Evolutionary conservation across 1,140 invertebrate genomes (phyloP).

Genomic region (Drusus annulatus): DNA sequence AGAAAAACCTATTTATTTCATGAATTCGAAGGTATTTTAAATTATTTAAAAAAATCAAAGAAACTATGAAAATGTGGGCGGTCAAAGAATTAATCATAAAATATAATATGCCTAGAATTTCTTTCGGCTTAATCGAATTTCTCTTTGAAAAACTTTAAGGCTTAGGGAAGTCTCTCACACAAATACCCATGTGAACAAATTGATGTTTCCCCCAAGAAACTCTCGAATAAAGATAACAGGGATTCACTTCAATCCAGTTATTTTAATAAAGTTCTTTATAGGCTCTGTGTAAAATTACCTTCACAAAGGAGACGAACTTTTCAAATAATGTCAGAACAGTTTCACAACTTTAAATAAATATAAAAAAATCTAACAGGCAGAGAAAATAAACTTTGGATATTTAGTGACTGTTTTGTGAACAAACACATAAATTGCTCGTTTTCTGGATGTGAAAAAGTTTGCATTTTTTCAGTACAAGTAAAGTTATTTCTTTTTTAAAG

Average conservation of each 20-base stretch:
- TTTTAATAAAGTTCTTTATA: conserved; percentile 39
- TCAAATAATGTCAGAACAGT: conserved; percentile 27
- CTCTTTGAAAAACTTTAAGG: neutral
- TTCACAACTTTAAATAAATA: conserved; percentile 13
- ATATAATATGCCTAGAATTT: neutral
- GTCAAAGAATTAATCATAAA: no score
- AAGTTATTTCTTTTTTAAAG: no score
- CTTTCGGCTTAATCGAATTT: conserved; percentile 20
- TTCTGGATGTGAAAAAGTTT: no score
- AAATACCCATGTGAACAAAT: conserved; percentile 38
- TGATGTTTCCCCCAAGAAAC: conserved; percentile 11
- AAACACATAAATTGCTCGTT: no score
- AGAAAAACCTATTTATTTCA: no score
- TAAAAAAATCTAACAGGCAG: neutral
- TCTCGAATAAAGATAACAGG: conserved; percentile 35
- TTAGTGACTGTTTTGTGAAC: no score
- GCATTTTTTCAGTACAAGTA: no score
- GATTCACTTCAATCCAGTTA: conserved; percentile 24
- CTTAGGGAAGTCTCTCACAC: neutral
- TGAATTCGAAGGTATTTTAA: no score
- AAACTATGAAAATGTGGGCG: no score
- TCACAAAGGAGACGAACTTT: conserved; percentile 17
- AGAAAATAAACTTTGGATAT: no score
- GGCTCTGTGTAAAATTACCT: conserved; percentile 34
- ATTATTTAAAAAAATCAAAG: no score